Conservation (phyloP, 2,113 vertebrate genomes). For the Paratilapia polleni region DNA sequence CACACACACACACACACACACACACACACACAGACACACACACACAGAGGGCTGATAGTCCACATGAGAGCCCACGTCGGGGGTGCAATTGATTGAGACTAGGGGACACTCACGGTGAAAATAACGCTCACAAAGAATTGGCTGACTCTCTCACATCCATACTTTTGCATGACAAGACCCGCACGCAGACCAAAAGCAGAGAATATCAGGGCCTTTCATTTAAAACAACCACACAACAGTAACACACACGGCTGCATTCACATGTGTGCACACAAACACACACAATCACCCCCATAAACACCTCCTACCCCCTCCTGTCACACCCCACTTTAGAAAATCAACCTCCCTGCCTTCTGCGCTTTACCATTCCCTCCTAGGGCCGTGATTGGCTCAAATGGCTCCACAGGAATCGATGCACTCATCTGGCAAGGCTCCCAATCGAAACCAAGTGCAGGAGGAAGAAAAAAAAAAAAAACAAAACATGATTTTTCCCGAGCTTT, state of each 20-base stretch:
- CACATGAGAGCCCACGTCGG: constrained; percentile 32
- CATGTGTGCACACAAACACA: constrained; percentile 24
- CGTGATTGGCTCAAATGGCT: constrained; percentile 65
- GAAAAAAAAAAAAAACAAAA: not conserved
- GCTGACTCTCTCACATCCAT: not conserved
- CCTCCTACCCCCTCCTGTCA: constrained; percentile 49
- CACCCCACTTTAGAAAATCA: constrained; percentile 63
- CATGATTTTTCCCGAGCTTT: constrained; percentile 25
- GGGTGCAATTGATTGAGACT: constrained; percentile 60
- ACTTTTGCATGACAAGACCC: not conserved
- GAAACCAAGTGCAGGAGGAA: constrained; percentile 43
- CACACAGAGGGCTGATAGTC: not conserved
- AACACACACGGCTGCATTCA: constrained; percentile 16
- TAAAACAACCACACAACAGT: constrained; percentile 5
- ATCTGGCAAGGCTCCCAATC: constrained; percentile 53
- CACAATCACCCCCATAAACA: constrained; percentile 51
- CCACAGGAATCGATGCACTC: constrained; percentile 64
- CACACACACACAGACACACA: not conserved
- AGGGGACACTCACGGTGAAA: constrained; percentile 43
- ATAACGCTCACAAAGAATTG: constrained; percentile 36
- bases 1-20: not conserved
- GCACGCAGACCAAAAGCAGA: not conserved
- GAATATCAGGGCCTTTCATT: not conserved
- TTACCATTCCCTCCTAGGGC: constrained; percentile 43
- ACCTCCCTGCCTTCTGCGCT: constrained; percentile 53